Base-by-base conservation (phyloP, 2,113 vertebrate genomes). In the Bubo scandiacus region DNA sequence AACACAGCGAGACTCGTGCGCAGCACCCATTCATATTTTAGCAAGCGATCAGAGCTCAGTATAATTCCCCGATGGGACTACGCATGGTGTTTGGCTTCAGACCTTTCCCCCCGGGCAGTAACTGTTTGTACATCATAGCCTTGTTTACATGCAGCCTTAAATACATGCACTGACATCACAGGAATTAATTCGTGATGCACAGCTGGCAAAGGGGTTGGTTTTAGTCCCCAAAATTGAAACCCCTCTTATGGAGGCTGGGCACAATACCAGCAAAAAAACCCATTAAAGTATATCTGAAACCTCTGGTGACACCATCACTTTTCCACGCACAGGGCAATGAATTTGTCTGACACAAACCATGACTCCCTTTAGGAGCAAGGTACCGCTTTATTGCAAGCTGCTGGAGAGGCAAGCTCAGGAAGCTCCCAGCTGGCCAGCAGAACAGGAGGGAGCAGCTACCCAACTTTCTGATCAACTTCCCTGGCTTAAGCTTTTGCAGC, bases 181-280 rank as follows among this genome's bases (percentile, higher is more conserved):
- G 87, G 67, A 58, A 71, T 51, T 49, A 83, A 87, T 59, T 93
- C 70, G 17, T 43, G 4, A 14, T 45, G 87, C 10, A 2, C 83
- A 25, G 21, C 7, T 88, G 94, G 94, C 93, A 88, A 94, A 94
- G 43, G 81, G 71, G 36, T 65, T 63, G 87, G 36, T 87, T 68
- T 54, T 20, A 52, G 11, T 62, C 65, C 65, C 45, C 74, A 67
- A 68, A 90, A 34, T 3, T 19, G 42, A 71, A 95, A 59, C n/a
- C 49, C 32, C 85, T 91, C 57, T 45, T 88, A 45, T 25, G 74
- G 43, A 80, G 17, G 82, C 29, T 52, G 67, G 58, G 52, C n/a
- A 49, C 45, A 73, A 68, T 23, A 71, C 34, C 1, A 32, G 54
- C 23, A n/a, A 66, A 49, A 81, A 27, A 54, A 51, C 10, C 71